Base-by-base conservation (phyloP, 2,888 invertebrate genomes). In the Limnephilus auricula region DNA sequence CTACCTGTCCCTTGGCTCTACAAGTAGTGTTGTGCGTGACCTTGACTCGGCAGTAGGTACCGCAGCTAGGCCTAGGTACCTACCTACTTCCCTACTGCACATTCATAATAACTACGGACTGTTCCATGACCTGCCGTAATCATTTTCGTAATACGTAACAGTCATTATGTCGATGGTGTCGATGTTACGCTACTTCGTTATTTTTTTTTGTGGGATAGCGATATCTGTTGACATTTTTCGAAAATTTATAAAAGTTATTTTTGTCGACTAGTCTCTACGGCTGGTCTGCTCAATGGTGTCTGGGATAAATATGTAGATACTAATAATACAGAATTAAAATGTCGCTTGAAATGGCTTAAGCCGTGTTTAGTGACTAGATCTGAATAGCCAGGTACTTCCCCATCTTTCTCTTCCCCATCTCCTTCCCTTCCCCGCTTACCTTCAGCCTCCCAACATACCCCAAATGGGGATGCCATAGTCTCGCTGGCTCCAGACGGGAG, bases 71-170 rank as follows among this genome's bases (percentile, higher is more conserved):
- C 25, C 5, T 25, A n/a, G 65, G 10, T 40, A 37, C 4, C 4
- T 37, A 37, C 6, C 9, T 37, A 0, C 37, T 65, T 4, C 4
- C 65, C 25, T 6, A 65, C 9, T 65, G 65, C 65, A 25, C 25
- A 65, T 65, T 65, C 65, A 9, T 25, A 9, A 65, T 65, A 6
- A 65, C 65, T 65, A n/a, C 65, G 25, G 25, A 65, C 65, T 65
- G 65, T 65, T 65, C 25, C 82, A 32, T 82, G 82, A 82, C 82
- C 82, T 82, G 37, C 25, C 34, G 32, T 82, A 82, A 82, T 82
- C 82, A 10, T 82, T 82, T 82, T 82, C 15, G 34, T 82, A 34
- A 82, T 82, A 32, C 82, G 32, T 65, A 65, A 45, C 12, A 13
- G 45, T 45, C 13, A 25, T 6, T n/a, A 65, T 65, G 65, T 65